phyloP scores from a whole-genome alignment of 2,888 invertebrate species.

The Doris montereyensis region DNA sequence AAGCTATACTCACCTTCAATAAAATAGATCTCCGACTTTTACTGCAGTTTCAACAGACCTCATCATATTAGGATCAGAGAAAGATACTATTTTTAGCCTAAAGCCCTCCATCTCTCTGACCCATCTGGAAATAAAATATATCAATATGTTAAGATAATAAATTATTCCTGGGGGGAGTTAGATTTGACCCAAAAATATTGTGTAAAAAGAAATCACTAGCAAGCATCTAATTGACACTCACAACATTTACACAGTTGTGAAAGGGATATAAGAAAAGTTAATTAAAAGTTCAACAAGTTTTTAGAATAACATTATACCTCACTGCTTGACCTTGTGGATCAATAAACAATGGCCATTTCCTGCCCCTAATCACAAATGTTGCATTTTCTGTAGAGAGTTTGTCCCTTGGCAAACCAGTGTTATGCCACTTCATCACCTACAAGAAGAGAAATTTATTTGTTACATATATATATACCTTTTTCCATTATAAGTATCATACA shows the following conservation, averaged over 20 bases:
- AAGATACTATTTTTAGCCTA: slow-evolving; percentile 62
- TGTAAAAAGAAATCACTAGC: too few relatives aligned
- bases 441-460: background rate
- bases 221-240: too few relatives aligned
- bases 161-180: too few relatives aligned
- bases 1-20: slow-evolving; percentile 62
- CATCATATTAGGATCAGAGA: slow-evolving; percentile 69
- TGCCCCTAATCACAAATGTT: slow-evolving; percentile 68
- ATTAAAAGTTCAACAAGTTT: too few relatives aligned
- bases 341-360: slow-evolving; percentile 72
- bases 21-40: slow-evolving; percentile 70
- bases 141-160: too few relatives aligned
- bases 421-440: slow-evolving; percentile 71
- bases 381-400: slow-evolving; percentile 72
- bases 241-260: too few relatives aligned
- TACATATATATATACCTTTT: background rate
- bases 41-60: slow-evolving; percentile 70
- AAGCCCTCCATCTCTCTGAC: slow-evolving; percentile 67
- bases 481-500: too few relatives aligned
- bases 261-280: too few relatives aligned
- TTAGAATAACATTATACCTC: slow-evolving; percentile 61
- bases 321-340: slow-evolving; percentile 72
- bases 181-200: too few relatives aligned
- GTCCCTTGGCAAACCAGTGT: slow-evolving; percentile 70
- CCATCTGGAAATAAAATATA: slow-evolving; percentile 69